Base-by-base conservation (phyloP, 2,888 invertebrate species). In the Archips xylosteana region DNA sequence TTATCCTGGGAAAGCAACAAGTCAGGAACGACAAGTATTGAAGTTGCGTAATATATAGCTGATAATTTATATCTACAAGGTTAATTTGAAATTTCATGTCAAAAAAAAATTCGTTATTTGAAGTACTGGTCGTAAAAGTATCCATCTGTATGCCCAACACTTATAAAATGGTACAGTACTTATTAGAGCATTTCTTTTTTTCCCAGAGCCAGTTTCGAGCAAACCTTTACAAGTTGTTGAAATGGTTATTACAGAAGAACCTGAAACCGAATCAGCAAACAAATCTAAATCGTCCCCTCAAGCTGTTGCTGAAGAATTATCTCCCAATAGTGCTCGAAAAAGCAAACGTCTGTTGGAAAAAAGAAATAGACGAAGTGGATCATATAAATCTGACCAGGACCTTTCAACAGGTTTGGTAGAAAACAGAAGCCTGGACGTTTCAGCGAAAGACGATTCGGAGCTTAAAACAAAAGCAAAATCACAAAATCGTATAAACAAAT, bases 241-340 rank as follows among this genome's bases (percentile, higher is more conserved):
- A 65, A 70, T 70, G 68, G 68, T 84, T 2, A 91, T 92, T 64
- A 67, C 76, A 64, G 92, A 92, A 79, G 91, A 91, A 82, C 76
- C 84, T 68, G 89, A 90, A 78, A 78, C 60, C 57, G 77, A 78
- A 71, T 76, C 77, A 32, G 78, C 34, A 13, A 73, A 60, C 66
- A 74, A 75, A 64, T 61, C 68, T 15, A 69, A 69, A 42, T 73
- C 59, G 32, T 59, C 68, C 13, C 73, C 70, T 69, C 74, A 45
- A 65, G 42, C 65, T 54, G 75, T 75, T 39, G 72, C 76, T 49
- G 61, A 73, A 72, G 73, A 76, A 51, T 68, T 65, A 63, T 79
- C 79, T 45, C 75, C 81, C 42, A 77, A 70, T 23, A 76, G 67
- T 57, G 8, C 76, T 10, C 78, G 83, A 15, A 80, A 79, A 78